Conservation (phyloP, 1,140 invertebrate species). For the Dendroctonus valens region DNA sequence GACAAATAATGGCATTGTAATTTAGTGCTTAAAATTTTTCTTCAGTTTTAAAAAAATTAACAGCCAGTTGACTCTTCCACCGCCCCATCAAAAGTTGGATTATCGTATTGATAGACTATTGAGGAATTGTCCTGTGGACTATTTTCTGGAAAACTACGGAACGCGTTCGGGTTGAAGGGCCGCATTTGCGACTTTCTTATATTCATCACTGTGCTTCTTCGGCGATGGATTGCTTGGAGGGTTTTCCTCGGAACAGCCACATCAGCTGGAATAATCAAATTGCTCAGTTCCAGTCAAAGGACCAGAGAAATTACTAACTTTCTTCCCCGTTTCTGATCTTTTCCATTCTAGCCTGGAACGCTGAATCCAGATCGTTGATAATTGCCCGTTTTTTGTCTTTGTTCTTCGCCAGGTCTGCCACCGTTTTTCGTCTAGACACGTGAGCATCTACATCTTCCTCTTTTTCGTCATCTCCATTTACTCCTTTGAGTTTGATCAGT, state of each 20-base stretch:
- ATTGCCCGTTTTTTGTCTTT: slow-evolving; percentile 26
- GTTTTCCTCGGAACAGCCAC: slow-evolving; percentile 22
- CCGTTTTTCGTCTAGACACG: slow-evolving; percentile 36
- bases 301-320: background rate
- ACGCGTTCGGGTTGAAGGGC: background rate
- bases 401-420: slow-evolving; percentile 28
- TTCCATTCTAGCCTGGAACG: slow-evolving; percentile 23
- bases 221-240: slow-evolving; percentile 16
- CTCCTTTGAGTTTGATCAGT: slow-evolving; percentile 46
- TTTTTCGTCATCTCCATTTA: slow-evolving; percentile 48
- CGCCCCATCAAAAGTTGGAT: too few species aligned
- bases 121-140: too few species aligned
- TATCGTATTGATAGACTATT: too few species aligned
- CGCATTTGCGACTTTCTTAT: slow-evolving; percentile 24
- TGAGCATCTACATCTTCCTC: slow-evolving; percentile 44
- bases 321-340: slow-evolving; percentile 13
- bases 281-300: background rate
- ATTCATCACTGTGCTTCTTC: slow-evolving; percentile 15
- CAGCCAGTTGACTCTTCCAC: too few species aligned
- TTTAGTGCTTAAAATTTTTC: too few species aligned
- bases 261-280: slow-evolving; percentile 14
- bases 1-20: too few species aligned
- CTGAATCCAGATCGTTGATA: slow-evolving; percentile 33
- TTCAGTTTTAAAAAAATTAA: too few species aligned
- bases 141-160: too few species aligned